These are phyloP conservation scores for Megaceryle maxima DNA, from an alignment of 2,113 vertebrate genomes.

Conservation along the genomic window DNA sequence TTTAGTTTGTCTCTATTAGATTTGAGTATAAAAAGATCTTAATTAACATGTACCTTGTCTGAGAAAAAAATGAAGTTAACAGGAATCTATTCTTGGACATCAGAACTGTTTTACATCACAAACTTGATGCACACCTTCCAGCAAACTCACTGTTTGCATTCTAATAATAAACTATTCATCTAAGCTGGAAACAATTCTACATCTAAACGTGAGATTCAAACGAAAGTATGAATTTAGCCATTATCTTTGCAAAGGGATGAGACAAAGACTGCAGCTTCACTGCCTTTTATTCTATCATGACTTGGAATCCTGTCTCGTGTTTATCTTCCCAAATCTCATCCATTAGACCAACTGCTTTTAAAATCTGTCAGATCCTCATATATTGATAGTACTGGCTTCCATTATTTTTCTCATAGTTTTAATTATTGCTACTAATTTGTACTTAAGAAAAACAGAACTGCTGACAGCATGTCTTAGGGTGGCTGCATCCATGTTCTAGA, in stretches of 20 bases:
- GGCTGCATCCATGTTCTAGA: background rate
- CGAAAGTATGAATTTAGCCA: background rate
- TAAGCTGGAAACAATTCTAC: background rate
- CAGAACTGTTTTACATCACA: background rate
- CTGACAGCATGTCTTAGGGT: background rate
- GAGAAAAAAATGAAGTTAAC: background rate
- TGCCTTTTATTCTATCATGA: background rate
- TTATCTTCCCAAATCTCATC: background rate
- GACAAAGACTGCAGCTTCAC: background rate
- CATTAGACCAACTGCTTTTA: background rate
- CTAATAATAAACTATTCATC: background rate
- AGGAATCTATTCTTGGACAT: background rate
- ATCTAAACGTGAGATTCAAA: background rate
- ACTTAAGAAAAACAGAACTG: background rate
- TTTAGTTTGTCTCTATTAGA: background rate
- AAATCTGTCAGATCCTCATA: background rate
- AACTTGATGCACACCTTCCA: background rate
- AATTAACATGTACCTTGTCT: background rate
- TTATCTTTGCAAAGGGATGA: background rate
- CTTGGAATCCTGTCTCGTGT: background rate
- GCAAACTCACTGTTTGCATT: background rate
- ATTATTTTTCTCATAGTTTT: background rate
- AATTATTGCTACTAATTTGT: background rate
- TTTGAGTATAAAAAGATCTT: background rate
- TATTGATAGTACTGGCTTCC: background rate